A percentile compares a stretch with the other conserved stretches of the same genome.
phyloP scores from a whole-genome alignment of 1,140 invertebrate genomes.

The Macrotrachela quadricornifera region DNA sequence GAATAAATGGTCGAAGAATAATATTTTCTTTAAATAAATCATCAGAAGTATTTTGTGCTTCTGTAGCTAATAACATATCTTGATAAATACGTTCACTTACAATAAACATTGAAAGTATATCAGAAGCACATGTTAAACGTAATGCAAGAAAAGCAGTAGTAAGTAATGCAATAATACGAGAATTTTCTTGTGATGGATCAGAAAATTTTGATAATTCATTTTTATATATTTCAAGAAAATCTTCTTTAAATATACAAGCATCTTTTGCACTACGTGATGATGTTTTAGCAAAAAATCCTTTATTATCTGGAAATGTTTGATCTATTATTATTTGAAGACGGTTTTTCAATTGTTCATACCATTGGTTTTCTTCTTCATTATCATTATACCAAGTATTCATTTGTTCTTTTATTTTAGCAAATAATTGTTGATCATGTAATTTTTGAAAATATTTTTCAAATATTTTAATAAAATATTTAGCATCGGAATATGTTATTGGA shows the following conservation, averaged over 20 bases:
- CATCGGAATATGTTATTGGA: too few relatives aligned
- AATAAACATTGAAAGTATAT: constrained; percentile 17
- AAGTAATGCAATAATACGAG: constrained; percentile 15
- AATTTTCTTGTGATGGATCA: constrained; percentile 13
- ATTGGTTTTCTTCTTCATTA: too few relatives aligned
- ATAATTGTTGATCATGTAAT: too few relatives aligned
- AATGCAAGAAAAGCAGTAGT: constrained; percentile 16
- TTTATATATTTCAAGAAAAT: constrained; percentile 15
- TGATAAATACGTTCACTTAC: constrained; percentile 20
- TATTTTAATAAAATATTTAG: too few relatives aligned
- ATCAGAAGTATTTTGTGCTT: constrained; percentile 9
- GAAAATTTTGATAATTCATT: constrained; percentile 1
- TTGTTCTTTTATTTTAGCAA: too few relatives aligned
- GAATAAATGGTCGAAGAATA: constrained; percentile 16
- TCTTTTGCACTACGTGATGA: constrained; percentile 21
- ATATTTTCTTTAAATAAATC: constrained; percentile 16
- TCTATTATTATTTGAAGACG: too few relatives aligned
- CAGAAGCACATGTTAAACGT: constrained; percentile 12
- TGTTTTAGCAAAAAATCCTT: constrained; percentile 16
- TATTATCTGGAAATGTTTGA: too few relatives aligned
- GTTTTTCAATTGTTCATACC: too few relatives aligned
- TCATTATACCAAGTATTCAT: too few relatives aligned
- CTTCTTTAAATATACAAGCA: constrained; percentile 14
- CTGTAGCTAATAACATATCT: constrained; percentile 16
- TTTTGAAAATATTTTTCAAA: too few relatives aligned